Percentiles rank a stretch among this genome's conserved stretches.
Evolutionary conservation across 2,113 vertebrate genomes (phyloP).

Genomic region (Limnothrissa miodon): DNA sequence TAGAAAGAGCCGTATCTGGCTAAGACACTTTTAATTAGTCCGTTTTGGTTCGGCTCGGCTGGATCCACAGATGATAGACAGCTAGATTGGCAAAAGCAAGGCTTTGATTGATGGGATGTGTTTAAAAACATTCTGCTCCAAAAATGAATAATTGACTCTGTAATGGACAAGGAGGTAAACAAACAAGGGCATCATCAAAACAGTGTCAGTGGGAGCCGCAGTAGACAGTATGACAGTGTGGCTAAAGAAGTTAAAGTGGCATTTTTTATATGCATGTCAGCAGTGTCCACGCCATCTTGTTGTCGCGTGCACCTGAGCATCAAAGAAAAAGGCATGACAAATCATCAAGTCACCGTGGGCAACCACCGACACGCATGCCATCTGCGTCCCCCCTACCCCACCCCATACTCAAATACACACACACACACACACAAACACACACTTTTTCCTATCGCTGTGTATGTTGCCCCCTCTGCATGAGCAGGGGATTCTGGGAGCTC

Average conservation of each 20-base stretch:
- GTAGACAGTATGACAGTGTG: background rate
- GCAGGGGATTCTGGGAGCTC: background rate
- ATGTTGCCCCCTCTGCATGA: background rate
- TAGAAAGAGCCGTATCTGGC: background rate
- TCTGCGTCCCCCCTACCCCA: background rate
- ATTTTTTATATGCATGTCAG: background rate
- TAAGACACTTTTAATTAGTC: conserved; percentile 11
- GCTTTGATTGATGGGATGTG: background rate
- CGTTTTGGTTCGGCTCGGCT: background rate
- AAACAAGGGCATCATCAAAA: conserved; percentile 4
- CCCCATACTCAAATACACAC: too few relatives aligned
- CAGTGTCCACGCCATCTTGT: background rate
- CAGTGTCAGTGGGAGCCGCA: background rate
- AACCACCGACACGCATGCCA: background rate
- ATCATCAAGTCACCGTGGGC: background rate
- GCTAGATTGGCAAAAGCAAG: background rate
- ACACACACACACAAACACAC: too few relatives aligned
- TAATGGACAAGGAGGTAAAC: conserved; percentile 12
- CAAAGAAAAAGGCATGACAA: background rate
- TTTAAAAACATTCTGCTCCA: background rate
- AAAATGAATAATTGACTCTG: conserved; percentile 7
- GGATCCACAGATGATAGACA: background rate
- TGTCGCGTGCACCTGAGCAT: background rate
- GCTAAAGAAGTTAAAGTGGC: background rate
- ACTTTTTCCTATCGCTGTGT: background rate